Evolutionary conservation across 2,113 vertebrate genomes (phyloP).

Genomic region (Columbina picui): DNA sequence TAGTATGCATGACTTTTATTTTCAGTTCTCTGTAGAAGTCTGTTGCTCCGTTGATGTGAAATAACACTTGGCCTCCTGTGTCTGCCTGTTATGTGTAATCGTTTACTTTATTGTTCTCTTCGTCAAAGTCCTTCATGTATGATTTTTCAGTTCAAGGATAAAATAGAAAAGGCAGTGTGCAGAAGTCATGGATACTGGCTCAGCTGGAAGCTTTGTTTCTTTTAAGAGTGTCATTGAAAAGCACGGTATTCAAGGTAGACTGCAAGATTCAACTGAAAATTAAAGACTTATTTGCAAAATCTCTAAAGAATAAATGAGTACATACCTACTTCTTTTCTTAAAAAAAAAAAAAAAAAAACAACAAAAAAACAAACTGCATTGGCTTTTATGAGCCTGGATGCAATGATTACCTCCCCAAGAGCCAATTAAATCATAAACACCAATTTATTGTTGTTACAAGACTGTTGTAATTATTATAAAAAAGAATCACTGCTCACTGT

Average conservation of each 20-base stretch:
- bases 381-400: neutral
- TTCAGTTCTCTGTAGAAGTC: neutral
- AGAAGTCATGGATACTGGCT: neutral
- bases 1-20: neutral
- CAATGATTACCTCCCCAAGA: neutral
- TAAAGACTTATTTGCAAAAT: neutral
- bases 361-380: no score
- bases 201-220: constrained; percentile 3
- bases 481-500: neutral
- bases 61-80: neutral
- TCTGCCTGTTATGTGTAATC: neutral
- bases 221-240: neutral
- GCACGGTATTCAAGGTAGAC: neutral
- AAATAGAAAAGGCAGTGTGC: neutral
- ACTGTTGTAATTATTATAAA: neutral
- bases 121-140: neutral
- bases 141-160: constrained; percentile 29
- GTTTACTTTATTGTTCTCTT: neutral
- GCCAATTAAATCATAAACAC: neutral
- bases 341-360: neutral
- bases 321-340: neutral
- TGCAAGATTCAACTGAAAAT: neutral
- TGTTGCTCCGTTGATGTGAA: neutral
- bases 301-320: neutral
- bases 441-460: neutral